Base-by-base conservation (phyloP, 1,140 invertebrate species). In the Sminthurides bifidus region DNA sequence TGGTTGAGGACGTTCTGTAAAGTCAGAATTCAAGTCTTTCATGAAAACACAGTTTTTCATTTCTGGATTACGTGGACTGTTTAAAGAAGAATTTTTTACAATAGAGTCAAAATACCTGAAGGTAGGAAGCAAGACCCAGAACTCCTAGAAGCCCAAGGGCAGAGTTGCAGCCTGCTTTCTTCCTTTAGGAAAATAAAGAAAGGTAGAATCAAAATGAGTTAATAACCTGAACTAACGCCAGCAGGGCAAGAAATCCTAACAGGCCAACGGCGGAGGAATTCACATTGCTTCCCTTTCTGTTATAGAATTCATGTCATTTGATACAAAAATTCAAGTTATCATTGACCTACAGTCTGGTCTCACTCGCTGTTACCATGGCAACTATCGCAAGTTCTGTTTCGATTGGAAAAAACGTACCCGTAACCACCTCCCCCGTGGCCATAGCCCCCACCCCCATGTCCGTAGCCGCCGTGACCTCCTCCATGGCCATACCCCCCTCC, bases 81-180 rank as follows among this genome's bases (percentile, higher is more conserved):
- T 10, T 35, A n/a, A 35, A n/a, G n/a, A 35, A 35, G n/a, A 35
- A 35, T 35, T 35, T 35, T 10, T 10, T 35, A 35, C 8, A 35
- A 35, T 35, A 35, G 33, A 35, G 8, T 35, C 12, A 10, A 12
- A 21, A 49, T 26, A 61, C 59, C 55, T 61, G 59, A 26, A 61
- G 31, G 40, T 61, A 61, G 23, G 54, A 45, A 17, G 59, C 59
- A 5, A 61, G 38, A 24, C 59, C 59, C 14, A 61, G 52, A 19
- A 61, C 59, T 3, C 59, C 59, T 0, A 61, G 29, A 4, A 61
- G 49, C 23, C 58, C 58, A 21, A 60, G 43, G 15, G 54, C 54
- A 12, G 53, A 56, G 48, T 59, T 59, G 27, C 58, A 59, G 17
- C 49, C 52, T 2, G 31, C 46, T 49, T 49, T 50, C 46, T 45